Evolutionary conservation across 2,888 invertebrate species (phyloP), one percentile per base, ranked within the genome.

Genomic region (Dryomyza anilis): DNA sequence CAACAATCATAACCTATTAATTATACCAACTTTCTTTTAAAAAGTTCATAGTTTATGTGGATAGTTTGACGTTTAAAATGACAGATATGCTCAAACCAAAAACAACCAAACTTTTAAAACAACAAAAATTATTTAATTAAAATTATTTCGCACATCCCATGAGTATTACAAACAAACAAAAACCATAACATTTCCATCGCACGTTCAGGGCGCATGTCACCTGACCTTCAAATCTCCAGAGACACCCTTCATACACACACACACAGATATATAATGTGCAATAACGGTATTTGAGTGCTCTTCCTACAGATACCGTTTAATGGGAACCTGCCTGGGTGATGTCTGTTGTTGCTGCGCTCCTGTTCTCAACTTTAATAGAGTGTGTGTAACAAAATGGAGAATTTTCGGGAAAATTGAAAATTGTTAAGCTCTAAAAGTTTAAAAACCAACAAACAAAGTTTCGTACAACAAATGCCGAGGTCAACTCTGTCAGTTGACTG

Each of bases 311-410:
- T 12, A 7, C 39, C 12, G 39, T n/a, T n/a, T n/a, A n/a, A 7
- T 14, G 39, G n/a, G 33, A 39, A 39, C 7, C 3, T n/a, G 39
- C 39, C 12, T 3, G n/a, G 39, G 2, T 2, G 53, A 58, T 58
- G 36, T 48, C 39, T 29, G 33, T 23, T 16, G 21, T 14, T 39
- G 61, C 78, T 76, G 76, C 12, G 63, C 69, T 70, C 76, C 76
- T 75, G 73, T 39, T 72, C 3, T 59, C 71, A 73, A 76, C 67
- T 75, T 75, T 74, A 74, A 76, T 77, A 76, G 77, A 78, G 77
- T 77, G 76, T 76, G 77, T 76, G 76, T 76, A n/a, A 78, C 76
- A 76, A 74, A 60, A 60, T 36, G 27, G 48, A 53, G 29, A 52
- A 53, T 45, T 45, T 53, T 23, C 62, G 55, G 53, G 45, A 61